A percentile compares a stretch with the other conserved stretches of the same genome.
Evolutionary conservation across 2,113 vertebrate genomes (phyloP).

Genomic region (Petroica traversi): DNA sequence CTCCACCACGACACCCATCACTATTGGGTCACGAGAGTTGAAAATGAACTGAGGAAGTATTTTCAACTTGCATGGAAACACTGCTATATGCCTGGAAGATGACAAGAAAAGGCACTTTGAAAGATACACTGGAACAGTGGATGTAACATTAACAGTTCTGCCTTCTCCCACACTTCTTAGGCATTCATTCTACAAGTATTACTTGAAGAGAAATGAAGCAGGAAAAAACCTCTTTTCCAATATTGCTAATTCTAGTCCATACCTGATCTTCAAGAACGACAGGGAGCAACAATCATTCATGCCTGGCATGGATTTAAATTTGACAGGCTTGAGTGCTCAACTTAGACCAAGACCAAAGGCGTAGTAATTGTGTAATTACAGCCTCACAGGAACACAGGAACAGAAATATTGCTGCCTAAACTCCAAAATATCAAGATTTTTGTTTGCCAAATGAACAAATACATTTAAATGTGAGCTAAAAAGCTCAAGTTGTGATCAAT

Average conservation of each 20-base stretch:
- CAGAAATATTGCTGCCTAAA: not conserved
- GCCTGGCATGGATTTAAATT: not conserved
- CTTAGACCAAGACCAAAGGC: not conserved
- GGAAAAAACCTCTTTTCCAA: not conserved
- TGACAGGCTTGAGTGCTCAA: not conserved
- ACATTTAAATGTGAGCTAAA: not conserved
- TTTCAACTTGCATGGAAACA: slow-evolving; percentile 93
- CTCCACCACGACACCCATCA: slow-evolving; percentile 91
- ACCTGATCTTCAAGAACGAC: not conserved
- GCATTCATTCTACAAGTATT: not conserved
- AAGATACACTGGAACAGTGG: fast-evolving
- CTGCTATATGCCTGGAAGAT: slow-evolving; percentile 85
- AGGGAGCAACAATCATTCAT: not conserved
- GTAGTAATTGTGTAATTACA: not conserved
- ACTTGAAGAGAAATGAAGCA: not conserved
- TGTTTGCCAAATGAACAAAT: not conserved
- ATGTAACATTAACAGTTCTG: not conserved
- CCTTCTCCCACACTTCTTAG: not conserved
- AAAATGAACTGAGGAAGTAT: slow-evolving; percentile 98
- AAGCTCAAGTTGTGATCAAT: not conserved
- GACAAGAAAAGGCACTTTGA: not conserved
- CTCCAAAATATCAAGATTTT: not conserved
- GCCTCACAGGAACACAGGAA: not conserved
- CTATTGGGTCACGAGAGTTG: slow-evolving; percentile 97
- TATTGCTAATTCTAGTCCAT: not conserved